Base-by-base conservation (phyloP, 1,140 invertebrate species). In the Drosophila melanica region DNA sequence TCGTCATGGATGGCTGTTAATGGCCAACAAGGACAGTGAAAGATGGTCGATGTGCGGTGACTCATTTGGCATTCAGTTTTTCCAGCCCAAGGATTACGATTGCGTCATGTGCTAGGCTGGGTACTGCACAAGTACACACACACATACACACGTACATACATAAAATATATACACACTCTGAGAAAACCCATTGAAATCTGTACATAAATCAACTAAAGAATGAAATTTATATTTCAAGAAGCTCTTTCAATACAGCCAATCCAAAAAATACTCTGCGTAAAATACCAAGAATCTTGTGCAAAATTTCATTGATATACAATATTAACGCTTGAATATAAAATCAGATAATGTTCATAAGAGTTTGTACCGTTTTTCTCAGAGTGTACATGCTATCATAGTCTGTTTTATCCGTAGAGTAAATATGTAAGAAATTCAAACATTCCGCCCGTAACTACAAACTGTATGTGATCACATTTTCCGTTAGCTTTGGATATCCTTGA, bases 51-150 rank as follows among this genome's bases (percentile, higher is more conserved):
- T 37, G 64, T 41, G 23, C 45, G 41, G 66, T 89, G 82, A 87
- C 65, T 87, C 82, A 87, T 69, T 69, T 76, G 63, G 75, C 66
- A 77, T 78, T 81, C 73, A 41, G 44, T 37, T 72, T 7, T 57
- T 65, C 44, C 81, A 65, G 45, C 72, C 54, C 81, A 86, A 81
- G 82, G 82, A 86, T 82, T 76, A 66, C 64, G 41, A 82, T 81
- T 86, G 75, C 82, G 82, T 87, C 82, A 89, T 71, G n/a, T 18
- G 18, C 14, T 41, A 54, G 23, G 9, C 9, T 47, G 48, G 42
- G 3, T 44, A 9, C 39, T 11, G n/a, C 27, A 53, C 23, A 42
- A 3, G 8, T 54, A 39, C 16, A 18, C 27, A 20, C 16, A 41
- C 48, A 67, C 2, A 68, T 30, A 68, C 27, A 20, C 16, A 41